Evolutionary conservation across 2,888 invertebrate genomes (phyloP), one percentile per base, ranked within the genome.

Genomic region (Megaustenia siamemsis): DNA sequence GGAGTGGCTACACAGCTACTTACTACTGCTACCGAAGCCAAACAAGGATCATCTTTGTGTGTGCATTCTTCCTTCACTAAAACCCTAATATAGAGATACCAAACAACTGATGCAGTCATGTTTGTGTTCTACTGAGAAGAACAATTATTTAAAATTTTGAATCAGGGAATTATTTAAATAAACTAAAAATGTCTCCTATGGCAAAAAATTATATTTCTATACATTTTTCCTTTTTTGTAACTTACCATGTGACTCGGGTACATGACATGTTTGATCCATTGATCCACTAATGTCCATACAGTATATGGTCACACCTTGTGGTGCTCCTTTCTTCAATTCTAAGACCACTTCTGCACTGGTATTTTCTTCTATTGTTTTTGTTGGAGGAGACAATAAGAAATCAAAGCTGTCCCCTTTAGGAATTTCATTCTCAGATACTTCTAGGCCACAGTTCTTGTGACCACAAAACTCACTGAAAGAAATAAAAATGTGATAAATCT

Each of bases 201-300:
- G n/a, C n/a, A 45, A 45, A 45, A 45, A 45, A 45, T 6, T 12
- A 45, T 12, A 45, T 45, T 45, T 45, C 12, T 12, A 45, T 45
- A n/a, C n/a, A n/a, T n/a, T n/a, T n/a, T n/a, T n/a, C n/a, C n/a
- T n/a, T n/a, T n/a, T 12, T 45, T 45, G 45, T 5, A 21, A 40
- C 86, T 84, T 84, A 92, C 92, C 89, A 87, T 91, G 91, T 40
- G 90, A 79, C 69, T 89, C 89, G 12, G 92, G 91, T 1, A 91
- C 80, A 18, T 88, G 60, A 43, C 88, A 88, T 6, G 76, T 79
- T 21, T 75, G 28, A 18, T 82, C 56, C 93, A 93, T 93, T 45
- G 93, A 93, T 1, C 90, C 88, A 86, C 92, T 92, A 80, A 92
- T 88, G 78, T 93, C 93, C 86, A 93, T 89, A 86, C 93, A 93